Evolutionary conservation across 2,888 invertebrate genomes (phyloP), one percentile per base, ranked within the genome.

Genomic region (Chaetogeoica ovagalla): DNA sequence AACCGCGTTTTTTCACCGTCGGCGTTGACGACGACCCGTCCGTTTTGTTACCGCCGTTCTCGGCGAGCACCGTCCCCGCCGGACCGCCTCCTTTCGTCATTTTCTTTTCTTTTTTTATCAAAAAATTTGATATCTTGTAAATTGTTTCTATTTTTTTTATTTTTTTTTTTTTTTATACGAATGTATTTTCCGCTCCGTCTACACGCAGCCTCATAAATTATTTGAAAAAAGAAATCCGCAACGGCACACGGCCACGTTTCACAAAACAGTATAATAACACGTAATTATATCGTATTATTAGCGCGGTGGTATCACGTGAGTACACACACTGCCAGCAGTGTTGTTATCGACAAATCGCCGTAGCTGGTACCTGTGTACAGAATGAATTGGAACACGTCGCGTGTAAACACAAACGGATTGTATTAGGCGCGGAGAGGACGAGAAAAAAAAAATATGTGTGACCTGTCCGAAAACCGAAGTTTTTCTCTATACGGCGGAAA

Each of bases 11-110:
- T 60, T 79, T 65, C 2, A 17, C 19, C 4, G 52, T 23, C 23
- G 79, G 71, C 19, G 69, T 70, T n/a, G n/a, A n/a, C 13, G 6
- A 55, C 7, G 48, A 48, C 13, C 19, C 75, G 43, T 75, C 75
- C 57, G 43, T 75, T 43, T 75, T 75, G 30, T 75, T 75, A 23
- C 60, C 48, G 13, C 79, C 30, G 63, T 79, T 71, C 21, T 79
- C 79, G 17, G 71, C 79, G 23, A 79, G 62, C 39, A 63, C 79
- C 23, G 79, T 63, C 79, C 71, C 71, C 23, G 79, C 63, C 62
- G 71, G 69, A 55, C 71, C 77, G 4, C 79, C 77, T 71, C 79
- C 77, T 71, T 79, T 79, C 15, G 79, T 79, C 79, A 79, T 79
- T 74, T 21, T 59, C 5, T 55, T 19, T 55, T 4, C 4, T 30